Base-by-base conservation (phyloP, 2,888 invertebrate species). In the Thereva unica region DNA sequence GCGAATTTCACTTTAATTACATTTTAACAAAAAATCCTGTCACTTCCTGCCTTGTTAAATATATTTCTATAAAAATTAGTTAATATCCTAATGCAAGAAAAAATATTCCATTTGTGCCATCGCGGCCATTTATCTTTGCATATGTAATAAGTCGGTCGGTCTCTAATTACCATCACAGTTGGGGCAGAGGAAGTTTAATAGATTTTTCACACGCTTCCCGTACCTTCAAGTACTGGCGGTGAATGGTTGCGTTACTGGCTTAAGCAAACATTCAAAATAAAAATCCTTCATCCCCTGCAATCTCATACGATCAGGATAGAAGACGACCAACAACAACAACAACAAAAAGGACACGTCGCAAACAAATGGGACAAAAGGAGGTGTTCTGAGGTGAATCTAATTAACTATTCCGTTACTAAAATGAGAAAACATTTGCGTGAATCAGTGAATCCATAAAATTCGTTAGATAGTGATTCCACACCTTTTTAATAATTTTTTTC, bases 381-480 rank as follows among this genome's bases (percentile, higher is more conserved):
- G 35, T 35, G 52, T n/a, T 9, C 38, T 37, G 4, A 53, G 53
- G 53, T 53, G 53, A 53, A 37, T 42, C 50, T 61, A 61, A 61
- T 61, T 61, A 61, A 61, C 50, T 61, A 61, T 50, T 37, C 9
- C 47, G 37, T 6, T 35, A 47, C 34, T 7, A 54, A 40, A 61
- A 61, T 40, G 61, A 38, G 23, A 23, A 40, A 61, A 50, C 61
- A 61, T 61, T 61, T 61, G 61, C 61, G 61, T 61, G 61, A 61
- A 61, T 61, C 61, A 61, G 61, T 61, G 61, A 61, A 50, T 61
- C 61, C 61, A 61, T 61, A 61, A 61, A 61, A 61, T 61, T 61
- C 61, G 50, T 61, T 61, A 61, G 61, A 61, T 61, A 61, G 61
- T 49, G 50, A 61, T 61, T 61, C 61, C 61, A 50, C 61, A 61